Conservation (phyloP, 2,888 invertebrate species). For the Antheraea yamamai region DNA sequence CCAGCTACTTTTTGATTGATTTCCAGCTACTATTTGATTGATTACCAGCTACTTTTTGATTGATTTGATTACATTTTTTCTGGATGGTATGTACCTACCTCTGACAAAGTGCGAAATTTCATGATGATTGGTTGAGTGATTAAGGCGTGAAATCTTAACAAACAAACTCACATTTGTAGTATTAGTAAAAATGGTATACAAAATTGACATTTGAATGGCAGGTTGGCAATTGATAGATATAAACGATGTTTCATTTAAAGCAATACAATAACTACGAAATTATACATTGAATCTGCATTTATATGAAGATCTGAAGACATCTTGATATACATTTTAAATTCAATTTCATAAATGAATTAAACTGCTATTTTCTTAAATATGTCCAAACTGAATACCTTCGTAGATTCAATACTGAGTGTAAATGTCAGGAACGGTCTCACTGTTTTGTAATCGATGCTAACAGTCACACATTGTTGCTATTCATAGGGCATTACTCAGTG, state of each 20-base stretch:
- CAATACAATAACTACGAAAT: neutral
- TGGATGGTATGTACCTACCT: too few relatives aligned
- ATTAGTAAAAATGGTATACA: neutral
- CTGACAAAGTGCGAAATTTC: too few relatives aligned
- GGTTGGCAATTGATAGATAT: neutral
- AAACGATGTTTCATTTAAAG: neutral
- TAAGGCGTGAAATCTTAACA: too few relatives aligned
- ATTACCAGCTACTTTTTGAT: too few relatives aligned
- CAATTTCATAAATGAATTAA: neutral
- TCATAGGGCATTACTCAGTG: neutral
- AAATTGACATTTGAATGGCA: neutral
- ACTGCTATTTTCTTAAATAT: neutral
- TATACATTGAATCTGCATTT: neutral
- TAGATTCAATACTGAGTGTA: neutral
- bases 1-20: too few relatives aligned
- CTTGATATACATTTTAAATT: too few relatives aligned
- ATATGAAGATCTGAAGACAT: neutral
- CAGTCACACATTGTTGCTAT: neutral
- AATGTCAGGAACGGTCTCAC: neutral
- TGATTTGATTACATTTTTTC: too few relatives aligned
- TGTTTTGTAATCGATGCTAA: neutral
- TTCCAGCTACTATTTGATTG: too few relatives aligned
- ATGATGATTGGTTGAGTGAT: too few relatives aligned
- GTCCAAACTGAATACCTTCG: neutral
- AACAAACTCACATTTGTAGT: too few relatives aligned